Evolutionary conservation across 2,113 vertebrate species (phyloP), one percentile per base, ranked within the genome.

Genomic region (Syngnathus scovelli): DNA sequence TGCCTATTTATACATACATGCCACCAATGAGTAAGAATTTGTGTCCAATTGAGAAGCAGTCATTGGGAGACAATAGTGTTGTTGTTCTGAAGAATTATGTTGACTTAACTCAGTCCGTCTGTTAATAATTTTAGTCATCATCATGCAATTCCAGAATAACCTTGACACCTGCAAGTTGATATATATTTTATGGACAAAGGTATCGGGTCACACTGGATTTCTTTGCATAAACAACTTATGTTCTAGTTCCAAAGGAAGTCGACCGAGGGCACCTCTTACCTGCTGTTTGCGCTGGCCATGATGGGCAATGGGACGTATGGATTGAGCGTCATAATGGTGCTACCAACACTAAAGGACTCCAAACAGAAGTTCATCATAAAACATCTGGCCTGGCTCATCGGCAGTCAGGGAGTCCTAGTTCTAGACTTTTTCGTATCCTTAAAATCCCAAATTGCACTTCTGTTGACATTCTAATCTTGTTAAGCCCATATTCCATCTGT

Each of bases 381-480:
- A 71, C 89, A 89, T 71, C 79, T 92, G 70, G 87, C 89, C 9
- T 92, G 91, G 89, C 79, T 92, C 23, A 77, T 75, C 38, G 89
- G 88, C 65, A 92, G 88, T 76, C 85, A 91, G 62, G 90, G 88
- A 56, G 85, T 91, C 67, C 75, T 90, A 27, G 61, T 93, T 60
- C 84, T 91, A 0, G 87, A 92, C 15, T 54, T 83, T 78, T 87
- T 92, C 70, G 85, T 91, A 88, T 91, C 83, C 84, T 93, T 90
- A 80, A 72, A 72, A 51, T 64, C 23, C 36, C 21, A 37, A 38
- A 4, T 63, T 16, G 10, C 55, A 5, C 6, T 46, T 21, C 12
- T 51, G 6, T 33, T 13, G 8, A 36, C 23, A 7, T 12, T 19
- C 5, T 36, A 10, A 21, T 23, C 13, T 46, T 12, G 2, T 64